phyloP scores from a whole-genome alignment of 2,113 vertebrate species.

The Callorhinus ursinus region DNA sequence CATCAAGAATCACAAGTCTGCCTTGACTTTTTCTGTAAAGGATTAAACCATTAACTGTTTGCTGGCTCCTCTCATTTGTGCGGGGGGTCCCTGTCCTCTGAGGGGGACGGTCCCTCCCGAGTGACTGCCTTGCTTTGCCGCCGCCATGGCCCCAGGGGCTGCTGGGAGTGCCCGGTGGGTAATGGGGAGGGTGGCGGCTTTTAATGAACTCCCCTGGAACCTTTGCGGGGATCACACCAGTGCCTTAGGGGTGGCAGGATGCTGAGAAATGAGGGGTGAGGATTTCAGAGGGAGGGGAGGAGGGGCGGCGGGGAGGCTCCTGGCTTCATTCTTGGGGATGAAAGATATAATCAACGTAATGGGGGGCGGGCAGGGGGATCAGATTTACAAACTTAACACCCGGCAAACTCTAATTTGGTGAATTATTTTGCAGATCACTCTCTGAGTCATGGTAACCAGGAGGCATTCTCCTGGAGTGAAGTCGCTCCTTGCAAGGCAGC shows the following conservation, averaged over 20 bases:
- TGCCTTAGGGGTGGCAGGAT: slow-evolving; percentile 58
- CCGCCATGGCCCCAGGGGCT: slow-evolving; percentile 63
- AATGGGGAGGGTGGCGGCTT: slow-evolving; percentile 50
- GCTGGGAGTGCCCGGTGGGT: slow-evolving; percentile 13
- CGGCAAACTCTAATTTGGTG: slow-evolving; percentile 83
- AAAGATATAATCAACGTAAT: slow-evolving; percentile 80
- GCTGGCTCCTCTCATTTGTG: slow-evolving; percentile 80
- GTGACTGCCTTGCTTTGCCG: not conserved
- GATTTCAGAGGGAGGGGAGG: slow-evolving; percentile 73
- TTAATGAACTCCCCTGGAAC: slow-evolving; percentile 71
- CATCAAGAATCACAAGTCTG: slow-evolving; percentile 99
- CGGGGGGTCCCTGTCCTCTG: not conserved
- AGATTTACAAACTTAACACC: slow-evolving; percentile 77
- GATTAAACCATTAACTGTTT: slow-evolving; percentile 96
- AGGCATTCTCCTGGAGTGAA: slow-evolving; percentile 79
- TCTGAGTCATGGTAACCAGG: slow-evolving; percentile 81
- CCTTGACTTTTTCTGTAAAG: slow-evolving; percentile 99
- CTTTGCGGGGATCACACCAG: not conserved
- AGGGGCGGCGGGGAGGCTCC: slow-evolving; percentile 74
- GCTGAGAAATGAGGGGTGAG: slow-evolving; percentile 59
- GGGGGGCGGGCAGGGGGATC: not conserved
- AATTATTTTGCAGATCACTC: slow-evolving; percentile 84
- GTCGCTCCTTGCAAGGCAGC: slow-evolving; percentile 56
- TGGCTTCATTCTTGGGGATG: slow-evolving; percentile 80
- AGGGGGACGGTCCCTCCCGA: not conserved